These are phyloP conservation scores for Eospalax fontanierii DNA, from an alignment of 2,797 vertebrate genomes.

Conservation along the genomic window DNA sequence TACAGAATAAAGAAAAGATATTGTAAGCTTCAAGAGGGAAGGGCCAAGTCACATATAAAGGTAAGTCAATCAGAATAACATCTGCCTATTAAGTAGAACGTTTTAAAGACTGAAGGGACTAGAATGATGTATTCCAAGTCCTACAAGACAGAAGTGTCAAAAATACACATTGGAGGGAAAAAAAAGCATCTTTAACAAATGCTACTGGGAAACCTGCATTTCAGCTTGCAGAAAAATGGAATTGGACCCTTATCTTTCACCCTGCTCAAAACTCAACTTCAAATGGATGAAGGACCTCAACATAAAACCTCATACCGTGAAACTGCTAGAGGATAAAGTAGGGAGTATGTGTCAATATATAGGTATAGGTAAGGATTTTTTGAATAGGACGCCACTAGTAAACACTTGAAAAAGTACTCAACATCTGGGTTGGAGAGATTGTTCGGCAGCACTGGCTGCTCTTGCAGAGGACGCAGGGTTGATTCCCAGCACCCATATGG, in stretches of 20 bases:
- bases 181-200: background rate
- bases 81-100: background rate
- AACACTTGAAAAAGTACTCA: too few species aligned
- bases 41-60: background rate
- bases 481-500: background rate
- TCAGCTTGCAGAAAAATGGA: background rate
- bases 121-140: background rate
- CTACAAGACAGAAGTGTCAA: background rate
- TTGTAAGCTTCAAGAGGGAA: background rate
- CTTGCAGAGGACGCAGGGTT: background rate
- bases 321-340: too few species aligned
- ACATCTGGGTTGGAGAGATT: too few species aligned
- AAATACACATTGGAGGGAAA: background rate
- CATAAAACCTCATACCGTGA: too few species aligned
- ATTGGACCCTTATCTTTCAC: background rate
- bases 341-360: background rate
- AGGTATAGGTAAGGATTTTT: background rate
- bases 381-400: background rate
- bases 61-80: background rate
- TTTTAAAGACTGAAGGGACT: background rate
- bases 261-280: too few species aligned
- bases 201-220: background rate
- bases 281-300: too few species aligned
- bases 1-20: background rate
- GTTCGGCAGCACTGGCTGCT: too few species aligned